A percentile compares a stretch with the other conserved stretches of the same genome.
Evolutionary conservation across 2,797 vertebrate species (phyloP).

Genomic region (Coregonus suidteri): DNA sequence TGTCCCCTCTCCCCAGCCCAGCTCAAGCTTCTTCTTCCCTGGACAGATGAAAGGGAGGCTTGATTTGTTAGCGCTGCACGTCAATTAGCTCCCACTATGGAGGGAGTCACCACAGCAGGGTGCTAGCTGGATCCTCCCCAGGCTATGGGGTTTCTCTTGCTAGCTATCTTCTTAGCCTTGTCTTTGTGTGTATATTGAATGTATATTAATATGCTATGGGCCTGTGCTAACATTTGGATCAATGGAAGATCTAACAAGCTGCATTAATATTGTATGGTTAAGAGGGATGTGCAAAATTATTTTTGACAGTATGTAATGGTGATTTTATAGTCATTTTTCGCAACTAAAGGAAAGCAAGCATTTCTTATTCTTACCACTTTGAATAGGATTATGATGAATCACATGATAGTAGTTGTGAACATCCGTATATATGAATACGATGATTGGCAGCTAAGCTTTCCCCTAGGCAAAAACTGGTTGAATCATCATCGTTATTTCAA

Average conservation of each 20-base stretch:
- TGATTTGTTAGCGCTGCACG: conserved; percentile 61
- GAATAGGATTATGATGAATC: no score
- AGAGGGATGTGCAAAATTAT: neutral
- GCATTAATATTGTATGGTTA: neutral
- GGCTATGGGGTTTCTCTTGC: conserved; percentile 30
- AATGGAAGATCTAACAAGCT: neutral
- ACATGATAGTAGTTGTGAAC: no score
- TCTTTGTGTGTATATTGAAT: conserved; percentile 29
- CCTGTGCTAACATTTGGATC: neutral
- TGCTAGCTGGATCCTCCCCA: conserved; percentile 28
- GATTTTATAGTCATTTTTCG: no score
- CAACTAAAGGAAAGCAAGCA: no score
- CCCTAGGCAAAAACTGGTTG: no score
- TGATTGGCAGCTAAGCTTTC: no score
- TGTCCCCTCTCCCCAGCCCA: neutral
- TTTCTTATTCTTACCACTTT: no score
- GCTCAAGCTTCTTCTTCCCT: neutral
- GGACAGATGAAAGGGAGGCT: conserved; percentile 66
- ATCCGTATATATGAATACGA: no score
- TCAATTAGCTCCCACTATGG: conserved; percentile 51
- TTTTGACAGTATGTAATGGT: neutral
- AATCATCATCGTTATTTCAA: no score
- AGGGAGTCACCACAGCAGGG: conserved; percentile 55
- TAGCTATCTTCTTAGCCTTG: conserved; percentile 46
- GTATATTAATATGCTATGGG: conserved; percentile 2